Percentiles rank a stretch among this genome's conserved stretches.
Evolutionary conservation across 35 echinoderm and acorn worm species (phyloP).

Genomic region (Hemicentrotus pulcherrimus): DNA sequence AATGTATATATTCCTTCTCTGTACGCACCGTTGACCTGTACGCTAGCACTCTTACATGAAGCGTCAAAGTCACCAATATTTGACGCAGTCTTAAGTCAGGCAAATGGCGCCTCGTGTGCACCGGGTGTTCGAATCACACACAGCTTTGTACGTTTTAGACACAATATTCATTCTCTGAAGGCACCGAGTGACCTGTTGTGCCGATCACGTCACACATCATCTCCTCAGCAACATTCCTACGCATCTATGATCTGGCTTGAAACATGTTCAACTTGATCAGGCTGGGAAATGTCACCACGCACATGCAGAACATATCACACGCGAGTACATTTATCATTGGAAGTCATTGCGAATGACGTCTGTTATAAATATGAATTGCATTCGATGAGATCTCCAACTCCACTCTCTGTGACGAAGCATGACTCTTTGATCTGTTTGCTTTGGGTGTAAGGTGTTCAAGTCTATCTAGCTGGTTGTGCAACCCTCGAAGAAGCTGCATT

Average conservation of each 20-base stretch:
- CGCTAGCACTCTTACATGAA: too few species aligned
- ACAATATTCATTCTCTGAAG: neutral
- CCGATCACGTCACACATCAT: neutral
- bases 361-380: constrained; percentile 3
- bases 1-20: too few species aligned
- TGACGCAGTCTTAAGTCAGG: too few species aligned
- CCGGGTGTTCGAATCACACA: too few species aligned
- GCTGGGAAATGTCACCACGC: neutral
- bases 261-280: neutral
- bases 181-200: neutral
- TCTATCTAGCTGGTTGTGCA: neutral
- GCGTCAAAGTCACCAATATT: too few species aligned
- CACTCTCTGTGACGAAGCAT: neutral
- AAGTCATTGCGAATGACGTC: neutral
- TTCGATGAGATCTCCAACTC: neutral
- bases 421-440: neutral
- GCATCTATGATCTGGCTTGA: neutral
- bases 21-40: too few species aligned
- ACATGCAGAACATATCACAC: constrained; percentile 10
- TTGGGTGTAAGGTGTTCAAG: neutral
- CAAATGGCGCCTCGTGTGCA: too few species aligned
- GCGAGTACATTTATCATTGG: neutral
- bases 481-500: too few species aligned
- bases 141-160: too few species aligned
- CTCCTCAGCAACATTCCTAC: neutral